A percentile compares a stretch with the other conserved stretches of the same genome.
Evolutionary conservation across 2,113 vertebrate species (phyloP).

Genomic region (Apodemus speciosus): DNA sequence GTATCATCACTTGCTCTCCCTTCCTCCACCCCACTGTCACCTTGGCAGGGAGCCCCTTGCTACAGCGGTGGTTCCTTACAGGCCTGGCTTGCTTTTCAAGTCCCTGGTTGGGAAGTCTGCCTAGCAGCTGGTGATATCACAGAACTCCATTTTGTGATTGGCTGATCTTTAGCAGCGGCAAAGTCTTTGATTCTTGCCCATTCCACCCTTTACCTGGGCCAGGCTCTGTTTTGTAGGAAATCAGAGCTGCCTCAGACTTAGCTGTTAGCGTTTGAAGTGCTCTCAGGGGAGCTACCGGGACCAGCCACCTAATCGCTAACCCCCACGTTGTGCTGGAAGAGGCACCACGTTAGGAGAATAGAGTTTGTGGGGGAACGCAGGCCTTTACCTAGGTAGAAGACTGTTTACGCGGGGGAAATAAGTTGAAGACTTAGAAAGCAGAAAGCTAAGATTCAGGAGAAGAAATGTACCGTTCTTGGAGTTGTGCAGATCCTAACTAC

Average conservation of each 20-base stretch:
- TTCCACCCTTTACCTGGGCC: neutral
- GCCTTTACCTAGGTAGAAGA: neutral
- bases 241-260: neutral
- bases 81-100: neutral
- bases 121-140: slow-evolving; percentile 33
- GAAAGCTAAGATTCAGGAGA: slow-evolving; percentile 30
- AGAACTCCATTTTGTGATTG: slow-evolving; percentile 27
- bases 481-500: neutral
- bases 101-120: neutral
- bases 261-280: neutral
- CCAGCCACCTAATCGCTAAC: neutral
- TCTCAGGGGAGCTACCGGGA: neutral
- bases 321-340: neutral
- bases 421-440: neutral
- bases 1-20: neutral
- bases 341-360: neutral
- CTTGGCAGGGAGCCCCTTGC: neutral
- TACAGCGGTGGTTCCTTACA: neutral
- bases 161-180: neutral
- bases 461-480: slow-evolving; percentile 33
- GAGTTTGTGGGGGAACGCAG: neutral
- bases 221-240: neutral
- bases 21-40: neutral
- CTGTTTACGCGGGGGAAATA: neutral
- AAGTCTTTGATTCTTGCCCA: neutral